Conservation (phyloP, 2,888 invertebrate species). For the Conistra vaccinii region DNA sequence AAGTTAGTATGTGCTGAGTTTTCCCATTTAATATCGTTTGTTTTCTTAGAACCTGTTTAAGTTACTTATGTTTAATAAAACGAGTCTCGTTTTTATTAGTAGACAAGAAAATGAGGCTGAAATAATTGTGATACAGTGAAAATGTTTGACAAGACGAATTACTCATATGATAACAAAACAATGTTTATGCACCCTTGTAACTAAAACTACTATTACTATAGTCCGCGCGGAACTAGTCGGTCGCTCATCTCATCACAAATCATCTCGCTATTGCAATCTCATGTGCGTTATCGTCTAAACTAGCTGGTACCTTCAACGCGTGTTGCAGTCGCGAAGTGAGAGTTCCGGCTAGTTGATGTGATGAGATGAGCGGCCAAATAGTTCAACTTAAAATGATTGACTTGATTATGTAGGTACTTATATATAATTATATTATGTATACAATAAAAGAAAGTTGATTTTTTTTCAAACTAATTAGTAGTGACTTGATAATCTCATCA, state of each 20-base stretch:
- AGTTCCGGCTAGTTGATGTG: too few species aligned
- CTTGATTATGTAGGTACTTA: neutral
- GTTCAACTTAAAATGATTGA: neutral
- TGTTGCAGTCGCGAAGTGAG: too few species aligned
- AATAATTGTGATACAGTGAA: neutral
- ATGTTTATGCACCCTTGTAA: neutral
- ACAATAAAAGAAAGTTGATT: neutral
- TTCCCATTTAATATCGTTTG: neutral
- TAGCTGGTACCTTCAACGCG: too few species aligned
- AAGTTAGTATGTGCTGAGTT: conserved; percentile 2
- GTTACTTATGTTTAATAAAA: neutral
- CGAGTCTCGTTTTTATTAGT: neutral
- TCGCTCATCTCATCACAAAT: too few species aligned
- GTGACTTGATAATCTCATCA: neutral
- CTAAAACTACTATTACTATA: neutral
- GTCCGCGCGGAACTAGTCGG: too few species aligned
- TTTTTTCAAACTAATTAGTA: neutral
- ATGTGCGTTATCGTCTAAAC: too few species aligned
- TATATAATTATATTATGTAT: too few species aligned
- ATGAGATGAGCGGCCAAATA: too few species aligned
- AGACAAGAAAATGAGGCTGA: neutral
- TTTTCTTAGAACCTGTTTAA: neutral
- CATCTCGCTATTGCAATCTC: too few species aligned
- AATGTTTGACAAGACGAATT: neutral
- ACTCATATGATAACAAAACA: neutral